Percentiles rank a stretch among this genome's conserved stretches.
These are phyloP conservation scores for Fragum whitleyi DNA, from an alignment of 2,888 invertebrate species.

Conservation along the genomic window DNA sequence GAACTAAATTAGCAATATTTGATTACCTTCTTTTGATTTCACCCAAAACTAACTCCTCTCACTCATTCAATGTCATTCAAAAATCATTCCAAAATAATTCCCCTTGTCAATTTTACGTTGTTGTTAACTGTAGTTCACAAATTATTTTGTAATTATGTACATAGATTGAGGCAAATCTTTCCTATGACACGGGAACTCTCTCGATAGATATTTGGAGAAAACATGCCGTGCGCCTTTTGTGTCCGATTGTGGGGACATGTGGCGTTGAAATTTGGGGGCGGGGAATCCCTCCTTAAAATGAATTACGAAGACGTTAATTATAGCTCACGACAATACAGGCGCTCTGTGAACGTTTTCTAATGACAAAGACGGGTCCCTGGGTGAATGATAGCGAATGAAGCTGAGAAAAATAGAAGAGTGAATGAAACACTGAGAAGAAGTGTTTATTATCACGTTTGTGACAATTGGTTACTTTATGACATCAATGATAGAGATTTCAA, in stretches of 20 bases:
- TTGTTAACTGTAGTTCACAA: background rate
- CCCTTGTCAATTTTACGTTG: too few species aligned
- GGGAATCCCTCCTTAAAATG: slow-evolving; percentile 57
- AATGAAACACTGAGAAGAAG: slow-evolving; percentile 21
- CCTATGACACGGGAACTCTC: background rate
- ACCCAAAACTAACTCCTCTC: too few species aligned
- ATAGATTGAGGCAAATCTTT: background rate
- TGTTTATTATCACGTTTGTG: background rate
- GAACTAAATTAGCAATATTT: too few species aligned
- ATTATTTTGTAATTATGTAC: background rate
- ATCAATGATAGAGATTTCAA: background rate
- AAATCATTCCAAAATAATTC: too few species aligned
- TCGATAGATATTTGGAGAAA: slow-evolving; percentile 3
- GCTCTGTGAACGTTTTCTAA: slow-evolving; percentile 45
- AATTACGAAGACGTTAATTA: slow-evolving; percentile 67
- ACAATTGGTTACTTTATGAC: background rate
- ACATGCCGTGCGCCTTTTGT: slow-evolving; percentile 30
- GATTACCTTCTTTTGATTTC: too few species aligned
- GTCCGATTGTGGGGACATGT: slow-evolving; percentile 43
- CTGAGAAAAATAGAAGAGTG: slow-evolving; percentile 47
- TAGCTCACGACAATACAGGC: slow-evolving; percentile 39
- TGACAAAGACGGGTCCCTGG: slow-evolving; percentile 54
- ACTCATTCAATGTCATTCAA: too few species aligned
- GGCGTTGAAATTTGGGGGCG: slow-evolving; percentile 61
- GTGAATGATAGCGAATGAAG: slow-evolving; percentile 50